Conservation (phyloP, 1,140 invertebrate genomes). For the Bicyclus anynana region DNA sequence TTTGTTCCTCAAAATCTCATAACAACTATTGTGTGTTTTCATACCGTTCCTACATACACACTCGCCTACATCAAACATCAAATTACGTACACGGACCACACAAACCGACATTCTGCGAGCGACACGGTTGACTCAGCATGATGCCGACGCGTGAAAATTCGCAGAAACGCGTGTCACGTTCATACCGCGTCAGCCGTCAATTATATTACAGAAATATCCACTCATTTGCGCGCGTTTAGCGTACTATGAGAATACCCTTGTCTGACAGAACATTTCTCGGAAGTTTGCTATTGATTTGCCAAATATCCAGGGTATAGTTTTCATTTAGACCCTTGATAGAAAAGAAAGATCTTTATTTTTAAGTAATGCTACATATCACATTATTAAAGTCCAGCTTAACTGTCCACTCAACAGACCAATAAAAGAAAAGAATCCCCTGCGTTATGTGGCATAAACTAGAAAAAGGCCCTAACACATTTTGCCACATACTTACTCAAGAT, state of each 20-base stretch:
- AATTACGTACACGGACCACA: constrained; percentile 23
- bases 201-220: constrained; percentile 8
- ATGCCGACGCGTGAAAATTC: constrained; percentile 20
- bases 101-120: constrained; percentile 24
- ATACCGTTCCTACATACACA: constrained; percentile 9
- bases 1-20: too few relatives aligned
- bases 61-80: constrained; percentile 24
- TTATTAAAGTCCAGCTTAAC: too few relatives aligned
- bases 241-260: not conserved
- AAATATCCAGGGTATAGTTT: too few relatives aligned
- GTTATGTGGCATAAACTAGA: too few relatives aligned
- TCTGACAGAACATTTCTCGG: not conserved
- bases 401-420: too few relatives aligned
- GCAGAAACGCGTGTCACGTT: constrained; percentile 28
- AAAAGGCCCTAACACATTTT: too few relatives aligned
- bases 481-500: too few relatives aligned
- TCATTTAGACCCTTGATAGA: too few relatives aligned
- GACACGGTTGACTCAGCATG: constrained; percentile 32
- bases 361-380: too few relatives aligned
- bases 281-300: too few relatives aligned
- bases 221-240: constrained; percentile 23
- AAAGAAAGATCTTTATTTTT: too few relatives aligned
- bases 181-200: constrained; percentile 20
- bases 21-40: not conserved
- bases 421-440: too few relatives aligned